Percentiles rank a stretch among this genome's conserved stretches.
These are phyloP conservation scores for Willisornis vidua DNA, from an alignment of 2,113 vertebrate genomes.

Conservation along the genomic window DNA sequence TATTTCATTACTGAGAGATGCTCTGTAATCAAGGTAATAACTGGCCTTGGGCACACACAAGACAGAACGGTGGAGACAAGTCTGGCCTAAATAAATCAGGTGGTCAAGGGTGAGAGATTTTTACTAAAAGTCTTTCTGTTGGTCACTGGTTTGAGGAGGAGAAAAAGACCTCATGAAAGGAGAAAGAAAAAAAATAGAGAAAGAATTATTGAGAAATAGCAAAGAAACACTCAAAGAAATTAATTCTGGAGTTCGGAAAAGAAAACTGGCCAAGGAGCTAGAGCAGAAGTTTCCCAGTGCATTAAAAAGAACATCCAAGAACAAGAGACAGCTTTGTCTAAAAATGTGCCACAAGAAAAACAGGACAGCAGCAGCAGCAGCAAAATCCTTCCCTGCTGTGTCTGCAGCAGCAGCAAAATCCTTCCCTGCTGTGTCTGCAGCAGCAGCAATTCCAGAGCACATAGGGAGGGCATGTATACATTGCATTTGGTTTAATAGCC, in stretches of 20 bases:
- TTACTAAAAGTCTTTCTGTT: background rate
- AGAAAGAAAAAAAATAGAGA: background rate
- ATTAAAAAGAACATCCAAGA: background rate
- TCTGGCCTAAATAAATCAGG: background rate
- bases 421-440: background rate
- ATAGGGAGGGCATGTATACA: background rate
- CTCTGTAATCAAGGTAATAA: background rate
- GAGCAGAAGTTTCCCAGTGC: background rate
- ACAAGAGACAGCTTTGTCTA: background rate
- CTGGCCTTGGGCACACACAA: background rate
- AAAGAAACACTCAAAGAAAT: background rate
- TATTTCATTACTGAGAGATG: background rate
- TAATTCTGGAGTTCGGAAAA: background rate
- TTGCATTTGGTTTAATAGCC: background rate
- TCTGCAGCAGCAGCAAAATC: background rate
- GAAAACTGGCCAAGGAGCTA: background rate
- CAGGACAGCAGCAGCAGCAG: background rate
- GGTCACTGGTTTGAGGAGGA: background rate
- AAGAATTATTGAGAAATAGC: background rate
- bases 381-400: background rate
- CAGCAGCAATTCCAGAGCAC: background rate
- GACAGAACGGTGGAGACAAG: background rate
- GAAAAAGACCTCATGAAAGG: background rate
- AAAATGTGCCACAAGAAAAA: background rate
- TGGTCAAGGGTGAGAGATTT: background rate